Evolutionary conservation across 2,797 vertebrate species (phyloP), one percentile per base, ranked within the genome.

Genomic region (Phylloscopus collybita): DNA sequence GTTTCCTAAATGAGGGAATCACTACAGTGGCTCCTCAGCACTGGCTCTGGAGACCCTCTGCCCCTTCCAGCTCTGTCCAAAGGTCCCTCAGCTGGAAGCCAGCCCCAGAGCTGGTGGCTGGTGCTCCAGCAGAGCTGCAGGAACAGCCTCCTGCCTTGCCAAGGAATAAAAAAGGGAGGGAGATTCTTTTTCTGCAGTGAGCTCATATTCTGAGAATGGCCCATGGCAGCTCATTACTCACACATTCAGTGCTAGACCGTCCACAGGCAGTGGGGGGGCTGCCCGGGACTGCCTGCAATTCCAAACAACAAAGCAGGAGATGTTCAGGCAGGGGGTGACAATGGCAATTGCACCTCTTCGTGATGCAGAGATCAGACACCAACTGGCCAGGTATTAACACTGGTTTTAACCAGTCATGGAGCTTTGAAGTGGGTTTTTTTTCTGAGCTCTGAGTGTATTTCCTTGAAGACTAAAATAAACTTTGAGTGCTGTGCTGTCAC

Each of bases 271-370:
- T 67, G 56, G 16, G 34, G 45, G 45, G 16, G 45, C 6, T 42
- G 34, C 54, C 26, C 42, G 42, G 54, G 47, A 0, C 83, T 67
- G 73, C 54, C 86, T 36, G 44, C 51, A 61, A 15, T 19, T 29
- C 72, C 74, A 87, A 76, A 79, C n/a, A 86, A 69, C 72, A 88
- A 81, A 92, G 44, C 54, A 56, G 61, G 61, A 80, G 69, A 61
- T 19, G 8, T 36, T 88, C 72, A 57, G 57, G 26, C 59, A 29
- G 36, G 29, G 54, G 36, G 25, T 73, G 76, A 66, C 76, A 81
- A 56, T 3, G 6, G 45, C 13, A 10, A 42, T 38, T 27, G 32
- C 76, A 70, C 51, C 59, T 95, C 59, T 30, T 75, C 0, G 0
- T 19, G 49, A 51, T 86, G 62, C 78, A 1, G 5, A 56, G 59